phyloP scores from a whole-genome alignment of 2,888 invertebrate genomes.

The Spatulosminthurus flaviceps region DNA sequence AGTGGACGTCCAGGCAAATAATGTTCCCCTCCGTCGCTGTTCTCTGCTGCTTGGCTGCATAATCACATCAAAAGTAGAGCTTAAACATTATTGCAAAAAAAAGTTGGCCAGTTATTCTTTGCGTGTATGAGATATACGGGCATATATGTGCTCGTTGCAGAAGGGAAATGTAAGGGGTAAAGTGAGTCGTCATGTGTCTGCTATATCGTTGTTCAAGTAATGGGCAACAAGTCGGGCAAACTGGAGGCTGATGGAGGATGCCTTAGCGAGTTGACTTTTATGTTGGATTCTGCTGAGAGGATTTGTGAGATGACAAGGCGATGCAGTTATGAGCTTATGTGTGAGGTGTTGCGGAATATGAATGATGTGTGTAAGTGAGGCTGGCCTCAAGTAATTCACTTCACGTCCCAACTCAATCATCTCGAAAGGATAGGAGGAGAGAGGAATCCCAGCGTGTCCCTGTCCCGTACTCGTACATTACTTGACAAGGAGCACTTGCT shows the following conservation, averaged over 20 bases:
- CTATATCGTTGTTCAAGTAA: neutral
- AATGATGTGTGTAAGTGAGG: neutral
- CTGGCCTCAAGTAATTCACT: slow-evolving; percentile 50
- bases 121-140: no score
- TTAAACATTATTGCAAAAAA: neutral
- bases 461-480: neutral
- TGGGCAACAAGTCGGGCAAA: neutral
- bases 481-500: neutral
- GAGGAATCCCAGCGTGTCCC: slow-evolving; percentile 20
- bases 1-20: no score
- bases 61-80: neutral
- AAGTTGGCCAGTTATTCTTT: neutral
- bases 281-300: no score
- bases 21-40: neutral
- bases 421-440: slow-evolving; percentile 53
- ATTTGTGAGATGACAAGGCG: neutral
- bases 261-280: neutral
- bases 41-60: neutral
- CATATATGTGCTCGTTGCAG: neutral
- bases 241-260: neutral
- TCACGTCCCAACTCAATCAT: slow-evolving; percentile 64
- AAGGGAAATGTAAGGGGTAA: neutral
- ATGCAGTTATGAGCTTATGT: slow-evolving; percentile 14
- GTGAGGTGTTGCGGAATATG: neutral
- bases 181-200: neutral